Percentiles rank a stretch among this genome's conserved stretches.
Evolutionary conservation across 2,797 vertebrate species (phyloP).

Genomic region (Mus caroli): DNA sequence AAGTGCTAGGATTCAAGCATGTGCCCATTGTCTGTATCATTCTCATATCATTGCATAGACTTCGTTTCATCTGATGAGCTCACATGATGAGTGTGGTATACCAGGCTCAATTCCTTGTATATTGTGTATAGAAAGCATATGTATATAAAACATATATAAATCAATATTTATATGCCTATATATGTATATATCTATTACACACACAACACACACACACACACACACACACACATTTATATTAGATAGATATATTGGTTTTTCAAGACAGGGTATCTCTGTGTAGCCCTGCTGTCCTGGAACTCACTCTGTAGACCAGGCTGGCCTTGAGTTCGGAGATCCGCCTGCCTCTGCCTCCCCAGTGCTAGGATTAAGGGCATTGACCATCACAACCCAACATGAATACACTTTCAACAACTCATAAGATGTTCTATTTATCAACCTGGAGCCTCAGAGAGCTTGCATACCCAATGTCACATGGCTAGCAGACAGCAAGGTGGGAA

Average conservation of each 20-base stretch:
- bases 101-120: not conserved
- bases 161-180: not conserved
- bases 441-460: not conserved
- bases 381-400: not conserved
- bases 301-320: not conserved
- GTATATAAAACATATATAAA: not conserved
- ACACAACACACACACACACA: not conserved
- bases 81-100: rapidly evolving
- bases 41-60: not conserved
- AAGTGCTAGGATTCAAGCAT: not conserved
- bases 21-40: not conserved
- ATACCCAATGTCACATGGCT: rapidly evolving
- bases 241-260: not conserved
- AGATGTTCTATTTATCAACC: rapidly evolving
- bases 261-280: not conserved
- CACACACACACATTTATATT: not conserved
- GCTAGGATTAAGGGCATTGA: not conserved
- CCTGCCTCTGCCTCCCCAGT: not conserved
- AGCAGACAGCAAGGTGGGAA: no score
- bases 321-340: not conserved
- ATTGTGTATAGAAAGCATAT: not conserved
- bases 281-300: not conserved
- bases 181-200: not conserved
- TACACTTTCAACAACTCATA: not conserved
- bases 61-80: not conserved